A percentile compares a stretch with the other conserved stretches of the same genome.
These are phyloP conservation scores for human DNA, from an alignment of 2,113 vertebrate species.

Conservation along the genomic window GRCh38 chr5:32884001-32884500, in stretches of 20 bases:
- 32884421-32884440: neutral
- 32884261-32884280: neutral
- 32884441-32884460: neutral
- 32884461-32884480: neutral
- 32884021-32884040: neutral
- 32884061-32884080: neutral
- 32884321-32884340: neutral
- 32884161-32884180: neutral
- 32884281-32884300: neutral
- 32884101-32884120: neutral
- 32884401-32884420: neutral
- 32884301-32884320: neutral
- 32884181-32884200: neutral
- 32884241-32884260: neutral
- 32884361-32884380: neutral
- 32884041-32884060: neutral
- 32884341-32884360: neutral
- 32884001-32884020: neutral
- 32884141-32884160: neutral
- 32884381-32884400: no score
- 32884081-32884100: neutral
- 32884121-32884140: neutral
- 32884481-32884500: neutral
- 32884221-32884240: neutral
- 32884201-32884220: neutral